These are phyloP conservation scores for Cantharis nigra DNA, from an alignment of 2,888 invertebrate species.

Conservation along the genomic window DNA sequence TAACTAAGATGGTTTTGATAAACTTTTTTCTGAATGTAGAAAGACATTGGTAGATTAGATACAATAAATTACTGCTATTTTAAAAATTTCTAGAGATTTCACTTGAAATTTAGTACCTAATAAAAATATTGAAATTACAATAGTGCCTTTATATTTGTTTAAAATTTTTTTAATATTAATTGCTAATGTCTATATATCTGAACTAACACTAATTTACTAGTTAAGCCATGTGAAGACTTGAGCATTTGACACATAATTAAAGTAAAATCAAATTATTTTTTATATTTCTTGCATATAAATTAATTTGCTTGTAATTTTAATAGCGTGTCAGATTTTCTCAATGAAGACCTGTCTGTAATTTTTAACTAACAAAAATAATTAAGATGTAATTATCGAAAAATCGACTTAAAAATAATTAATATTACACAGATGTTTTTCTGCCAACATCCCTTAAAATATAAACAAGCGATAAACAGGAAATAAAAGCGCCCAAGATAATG, in stretches of 20 bases:
- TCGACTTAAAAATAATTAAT: neutral
- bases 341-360: neutral
- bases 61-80: no score
- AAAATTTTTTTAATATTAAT: no score
- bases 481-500: no score
- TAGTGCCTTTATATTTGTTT: no score
- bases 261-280: neutral
- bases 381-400: neutral
- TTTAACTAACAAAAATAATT: neutral
- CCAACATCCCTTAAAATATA: neutral
- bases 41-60: no score
- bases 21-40: no score
- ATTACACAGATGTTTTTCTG: neutral
- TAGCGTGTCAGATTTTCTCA: neutral
- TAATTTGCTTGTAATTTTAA: neutral
- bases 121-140: no score
- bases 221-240: neutral
- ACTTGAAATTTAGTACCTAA: no score
- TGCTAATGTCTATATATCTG: no score
- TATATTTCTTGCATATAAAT: neutral
- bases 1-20: no score
- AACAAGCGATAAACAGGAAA: neutral
- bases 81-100: no score
- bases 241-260: neutral
- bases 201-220: neutral